These are phyloP conservation scores for Mellilla xanthometata DNA, from an alignment of 2,888 invertebrate genomes.

Conservation along the genomic window DNA sequence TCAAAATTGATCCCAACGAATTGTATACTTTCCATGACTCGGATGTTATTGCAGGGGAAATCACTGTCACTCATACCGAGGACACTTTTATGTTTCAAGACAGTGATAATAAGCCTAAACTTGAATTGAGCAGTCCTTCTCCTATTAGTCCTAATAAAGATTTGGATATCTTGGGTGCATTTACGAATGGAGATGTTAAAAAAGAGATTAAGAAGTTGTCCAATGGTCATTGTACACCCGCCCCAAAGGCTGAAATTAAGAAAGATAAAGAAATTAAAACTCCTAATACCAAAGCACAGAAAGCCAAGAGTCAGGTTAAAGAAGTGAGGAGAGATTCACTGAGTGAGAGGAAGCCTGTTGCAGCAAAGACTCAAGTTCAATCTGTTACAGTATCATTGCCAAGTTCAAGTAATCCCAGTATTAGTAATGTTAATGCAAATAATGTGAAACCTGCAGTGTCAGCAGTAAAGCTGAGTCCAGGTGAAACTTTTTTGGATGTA, in stretches of 20 bases:
- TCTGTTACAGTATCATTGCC: slow-evolving; percentile 40
- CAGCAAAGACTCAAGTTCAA: slow-evolving; percentile 54
- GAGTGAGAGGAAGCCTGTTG: slow-evolving; percentile 47
- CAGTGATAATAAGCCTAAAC: slow-evolving; percentile 31
- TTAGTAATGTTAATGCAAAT: slow-evolving; percentile 62
- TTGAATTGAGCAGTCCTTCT: too few relatives aligned
- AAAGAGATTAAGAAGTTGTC: slow-evolving; percentile 51
- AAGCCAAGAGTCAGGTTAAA: slow-evolving; percentile 53
- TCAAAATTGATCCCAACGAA: slow-evolving; percentile 78
- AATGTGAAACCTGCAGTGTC: slow-evolving; percentile 41
- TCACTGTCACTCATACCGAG: slow-evolving; percentile 76
- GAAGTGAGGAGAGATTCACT: slow-evolving; percentile 46
- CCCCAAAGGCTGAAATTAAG: slow-evolving; percentile 31
- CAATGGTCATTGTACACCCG: slow-evolving; percentile 63
- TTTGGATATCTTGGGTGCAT: slow-evolving; percentile 50
- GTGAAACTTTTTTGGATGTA: slow-evolving; percentile 74
- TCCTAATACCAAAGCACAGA: slow-evolving; percentile 61
- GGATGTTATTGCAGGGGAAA: slow-evolving; percentile 74
- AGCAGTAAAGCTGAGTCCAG: slow-evolving; percentile 40
- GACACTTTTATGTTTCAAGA: slow-evolving; percentile 68
- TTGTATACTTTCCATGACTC: slow-evolving; percentile 78
- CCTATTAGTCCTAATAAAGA: slow-evolving; percentile 58
- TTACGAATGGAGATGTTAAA: slow-evolving; percentile 64
- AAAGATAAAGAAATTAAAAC: slow-evolving; percentile 53
- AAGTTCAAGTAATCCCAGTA: slow-evolving; percentile 58